A percentile compares a stretch with the other conserved stretches of the same genome.
Evolutionary conservation across 92 coral and sea anemone genomes (phyloP).

Genomic region (Porites cylindrica): DNA sequence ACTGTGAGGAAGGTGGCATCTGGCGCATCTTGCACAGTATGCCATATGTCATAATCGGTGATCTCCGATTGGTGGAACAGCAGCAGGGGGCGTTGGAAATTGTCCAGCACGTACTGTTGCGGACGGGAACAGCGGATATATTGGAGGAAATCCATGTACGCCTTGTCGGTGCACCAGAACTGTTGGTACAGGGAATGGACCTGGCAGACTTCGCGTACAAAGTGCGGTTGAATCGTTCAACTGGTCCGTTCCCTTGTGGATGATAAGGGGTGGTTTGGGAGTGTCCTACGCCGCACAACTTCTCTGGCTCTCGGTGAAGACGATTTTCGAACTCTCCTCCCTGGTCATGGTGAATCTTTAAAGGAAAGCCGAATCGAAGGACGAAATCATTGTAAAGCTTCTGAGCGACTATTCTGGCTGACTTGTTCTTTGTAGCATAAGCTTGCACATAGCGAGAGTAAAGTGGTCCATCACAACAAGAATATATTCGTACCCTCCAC

Average conservation of each 20-base stretch:
- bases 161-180: too few relatives aligned
- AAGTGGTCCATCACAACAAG: slow-evolving; percentile 24
- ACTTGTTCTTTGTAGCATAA: slow-evolving; percentile 7
- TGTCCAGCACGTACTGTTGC: too few relatives aligned
- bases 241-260: slow-evolving; percentile 64
- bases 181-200: too few relatives aligned
- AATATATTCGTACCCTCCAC: slow-evolving; percentile 23
- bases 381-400: slow-evolving; percentile 26
- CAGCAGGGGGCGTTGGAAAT: too few relatives aligned
- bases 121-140: too few relatives aligned
- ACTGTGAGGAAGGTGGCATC: too few relatives aligned
- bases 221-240: slow-evolving; percentile 55
- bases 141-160: too few relatives aligned
- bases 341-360: slow-evolving; percentile 46
- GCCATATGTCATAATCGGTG: too few relatives aligned
- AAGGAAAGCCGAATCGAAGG: slow-evolving; percentile 50
- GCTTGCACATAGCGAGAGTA: slow-evolving; percentile 12
- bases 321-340: slow-evolving; percentile 66
- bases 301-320: slow-evolving; percentile 42
- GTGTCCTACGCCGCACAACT: slow-evolving; percentile 56
- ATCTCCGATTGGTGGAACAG: too few relatives aligned
- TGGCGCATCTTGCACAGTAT: too few relatives aligned
- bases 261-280: slow-evolving; percentile 60
- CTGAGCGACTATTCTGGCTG: slow-evolving; percentile 8
- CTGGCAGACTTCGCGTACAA: too few relatives aligned